Evolutionary conservation across 2,113 vertebrate species (phyloP), one percentile per base, ranked within the genome.

Genomic region (Halcyon senegalensis): DNA sequence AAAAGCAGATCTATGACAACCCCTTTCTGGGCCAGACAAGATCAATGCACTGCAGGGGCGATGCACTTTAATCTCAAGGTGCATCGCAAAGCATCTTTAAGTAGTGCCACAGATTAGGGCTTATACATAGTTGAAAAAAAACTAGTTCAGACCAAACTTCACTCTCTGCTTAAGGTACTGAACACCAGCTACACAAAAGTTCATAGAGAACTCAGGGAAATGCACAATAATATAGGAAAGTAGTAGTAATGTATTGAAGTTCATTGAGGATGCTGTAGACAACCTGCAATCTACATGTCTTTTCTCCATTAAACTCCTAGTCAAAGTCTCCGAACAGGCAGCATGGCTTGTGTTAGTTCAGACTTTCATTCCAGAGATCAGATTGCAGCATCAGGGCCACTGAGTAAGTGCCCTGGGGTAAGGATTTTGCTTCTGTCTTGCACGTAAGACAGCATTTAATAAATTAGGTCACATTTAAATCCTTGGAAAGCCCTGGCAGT

Each of bases 1-100:
- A 91, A 96, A 96, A 97, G 96, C 93, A 93, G 76, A 92, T 78
- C 91, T 95, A 94, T 94, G 95, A 91, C 94, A 94, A 86, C 67
- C 66, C 80, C 75, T 96, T 94, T 94, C 89, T 84, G 90, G 89
- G 85, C 64, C 72, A 90, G 89, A 69, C 59, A 24, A 96, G 89
- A 97, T 97, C 84, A 97, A 72, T 89, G 66, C 89, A 53, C 86
- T 46, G 78, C 91, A 89, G 93, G 93, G 82, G 79, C 4, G 0
- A 84, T 56, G 51, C 63, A 86, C 87, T 96, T 97, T 94, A 96
- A 96, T 96, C 88, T 95, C 88, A 94, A 96, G 94, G 91, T 93
- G 76, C 76, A 70, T 77, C 7, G 9, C 84, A 94, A 92, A 94
- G 92, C 86, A 79, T 77, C 90, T 87, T 48, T 72, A 79, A 74